These are phyloP conservation scores for Riparia riparia DNA, from an alignment of 2,113 vertebrate genomes.

Conservation along the genomic window DNA sequence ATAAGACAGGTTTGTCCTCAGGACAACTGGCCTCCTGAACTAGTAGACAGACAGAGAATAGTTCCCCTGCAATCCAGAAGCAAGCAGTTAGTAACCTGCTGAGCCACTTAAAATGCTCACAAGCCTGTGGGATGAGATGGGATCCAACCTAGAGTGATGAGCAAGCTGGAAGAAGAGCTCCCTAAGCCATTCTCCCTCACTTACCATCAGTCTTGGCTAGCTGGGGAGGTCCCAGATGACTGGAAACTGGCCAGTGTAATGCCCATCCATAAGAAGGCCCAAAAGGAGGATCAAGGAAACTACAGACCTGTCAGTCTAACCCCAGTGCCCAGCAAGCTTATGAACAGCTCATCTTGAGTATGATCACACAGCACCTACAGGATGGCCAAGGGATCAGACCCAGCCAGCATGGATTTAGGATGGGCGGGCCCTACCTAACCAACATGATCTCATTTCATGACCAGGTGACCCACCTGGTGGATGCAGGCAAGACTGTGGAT, in stretches of 20 bases:
- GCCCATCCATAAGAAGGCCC: neutral
- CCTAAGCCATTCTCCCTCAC: neutral
- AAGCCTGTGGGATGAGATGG: neutral
- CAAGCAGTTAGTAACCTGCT: neutral
- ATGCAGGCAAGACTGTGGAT: neutral
- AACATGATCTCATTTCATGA: neutral
- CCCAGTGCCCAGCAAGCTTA: rapidly evolving
- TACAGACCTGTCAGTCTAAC: neutral
- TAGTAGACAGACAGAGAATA: neutral
- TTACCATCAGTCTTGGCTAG: neutral
- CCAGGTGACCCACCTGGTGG: neutral
- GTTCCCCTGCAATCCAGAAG: neutral
- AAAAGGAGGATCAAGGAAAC: neutral
- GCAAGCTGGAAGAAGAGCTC: neutral
- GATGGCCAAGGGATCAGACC: neutral
- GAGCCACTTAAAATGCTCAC: neutral
- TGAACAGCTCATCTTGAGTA: neutral
- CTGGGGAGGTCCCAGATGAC: neutral
- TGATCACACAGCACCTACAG: neutral
- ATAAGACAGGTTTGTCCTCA: neutral
- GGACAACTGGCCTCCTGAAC: neutral
- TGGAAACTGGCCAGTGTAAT: neutral
- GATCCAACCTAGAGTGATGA: neutral
- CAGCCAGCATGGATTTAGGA: neutral
- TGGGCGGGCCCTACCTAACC: neutral